These are phyloP conservation scores for Rotaria magnacalcarata DNA, from an alignment of 2,888 invertebrate species.

Conservation along the genomic window DNA sequence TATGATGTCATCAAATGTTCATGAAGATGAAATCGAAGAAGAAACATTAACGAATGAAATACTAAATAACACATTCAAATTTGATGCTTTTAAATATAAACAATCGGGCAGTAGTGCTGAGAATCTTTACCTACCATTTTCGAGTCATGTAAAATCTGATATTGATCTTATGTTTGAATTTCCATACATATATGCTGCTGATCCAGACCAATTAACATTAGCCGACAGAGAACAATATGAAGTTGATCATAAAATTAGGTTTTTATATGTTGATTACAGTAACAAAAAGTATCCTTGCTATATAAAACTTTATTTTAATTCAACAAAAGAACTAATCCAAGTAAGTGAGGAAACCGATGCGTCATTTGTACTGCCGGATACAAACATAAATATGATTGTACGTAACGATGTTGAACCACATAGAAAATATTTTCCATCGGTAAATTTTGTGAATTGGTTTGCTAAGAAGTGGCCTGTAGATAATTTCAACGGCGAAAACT, in stretches of 20 bases:
- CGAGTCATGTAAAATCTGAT: not conserved
- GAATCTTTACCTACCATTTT: not conserved
- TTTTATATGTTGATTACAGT: not conserved
- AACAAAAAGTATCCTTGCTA: constrained; percentile 20
- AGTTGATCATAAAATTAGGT: not conserved
- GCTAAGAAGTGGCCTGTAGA: not conserved
- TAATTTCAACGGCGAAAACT: not conserved
- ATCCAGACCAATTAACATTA: not conserved
- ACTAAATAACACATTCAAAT: not conserved
- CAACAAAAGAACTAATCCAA: not conserved
- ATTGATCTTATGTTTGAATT: constrained; percentile 22
- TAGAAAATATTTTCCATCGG: not conserved
- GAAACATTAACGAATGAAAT: not conserved
- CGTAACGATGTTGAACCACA: not conserved
- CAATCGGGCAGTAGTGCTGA: not conserved
- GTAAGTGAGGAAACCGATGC: not conserved
- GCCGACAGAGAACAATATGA: not conserved
- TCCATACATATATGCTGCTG: not conserved
- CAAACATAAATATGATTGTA: not conserved
- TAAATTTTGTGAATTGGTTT: not conserved
- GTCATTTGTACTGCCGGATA: not conserved
- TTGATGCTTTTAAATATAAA: not conserved
- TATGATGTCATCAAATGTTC: not conserved
- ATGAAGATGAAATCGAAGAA: not conserved
- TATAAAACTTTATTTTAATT: not conserved